These are phyloP conservation scores for Trissonchulus latispiculum DNA, from an alignment of 2,888 invertebrate species.

Conservation along the genomic window DNA sequence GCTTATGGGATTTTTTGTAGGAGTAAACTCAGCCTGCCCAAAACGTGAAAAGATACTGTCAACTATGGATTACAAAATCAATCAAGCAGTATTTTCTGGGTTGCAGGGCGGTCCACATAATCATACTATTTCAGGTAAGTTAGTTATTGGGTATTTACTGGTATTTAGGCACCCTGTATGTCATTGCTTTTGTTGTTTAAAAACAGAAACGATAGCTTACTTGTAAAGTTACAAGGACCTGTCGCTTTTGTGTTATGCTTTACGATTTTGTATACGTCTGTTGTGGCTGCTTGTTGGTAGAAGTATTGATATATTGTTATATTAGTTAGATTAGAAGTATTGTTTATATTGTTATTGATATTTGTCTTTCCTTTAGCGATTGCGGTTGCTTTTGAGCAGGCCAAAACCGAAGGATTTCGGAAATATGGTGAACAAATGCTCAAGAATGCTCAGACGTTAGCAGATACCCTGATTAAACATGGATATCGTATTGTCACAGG, in stretches of 20 bases:
- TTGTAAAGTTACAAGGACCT: no score
- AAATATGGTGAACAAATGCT: conserved; percentile 75
- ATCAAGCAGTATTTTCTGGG: conserved; percentile 79
- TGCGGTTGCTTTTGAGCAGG: conserved; percentile 85
- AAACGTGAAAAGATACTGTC: conserved; percentile 75
- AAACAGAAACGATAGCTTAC: no score
- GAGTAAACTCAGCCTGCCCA: conserved; percentile 60
- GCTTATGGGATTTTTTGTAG: conserved; percentile 35
- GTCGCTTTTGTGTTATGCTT: no score
- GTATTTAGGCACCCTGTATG: no score
- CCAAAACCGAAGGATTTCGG: conserved; percentile 65
- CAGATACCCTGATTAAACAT: conserved; percentile 57
- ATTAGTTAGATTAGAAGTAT: no score
- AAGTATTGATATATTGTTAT: no score
- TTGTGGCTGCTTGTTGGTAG: no score
- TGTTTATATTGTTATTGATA: no score
- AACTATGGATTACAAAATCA: conserved; percentile 75
- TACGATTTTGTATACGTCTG: no score
- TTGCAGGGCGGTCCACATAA: conserved; percentile 97
- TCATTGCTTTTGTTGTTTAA: no score
- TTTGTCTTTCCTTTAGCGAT: no score
- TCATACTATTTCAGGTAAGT: conserved; percentile 76
- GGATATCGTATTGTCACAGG: conserved; percentile 57
- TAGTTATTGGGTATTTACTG: not conserved
- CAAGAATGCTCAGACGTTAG: conserved; percentile 65